Conservation (phyloP, 2,113 vertebrate species). For the Noctilio leporinus region DNA sequence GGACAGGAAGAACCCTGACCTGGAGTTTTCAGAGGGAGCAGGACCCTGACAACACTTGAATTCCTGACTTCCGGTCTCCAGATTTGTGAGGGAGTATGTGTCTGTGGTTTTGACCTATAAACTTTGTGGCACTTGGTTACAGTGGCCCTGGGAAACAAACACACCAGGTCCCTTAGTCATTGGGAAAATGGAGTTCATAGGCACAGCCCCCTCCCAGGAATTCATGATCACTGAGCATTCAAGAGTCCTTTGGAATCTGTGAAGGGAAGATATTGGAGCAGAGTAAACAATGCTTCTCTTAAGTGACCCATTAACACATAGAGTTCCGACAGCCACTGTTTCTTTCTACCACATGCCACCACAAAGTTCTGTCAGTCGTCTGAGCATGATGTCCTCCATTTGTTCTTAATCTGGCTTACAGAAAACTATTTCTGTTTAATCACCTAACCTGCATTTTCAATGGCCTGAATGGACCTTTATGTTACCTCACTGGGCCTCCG, state of each 20-base stretch:
- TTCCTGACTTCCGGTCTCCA: neutral
- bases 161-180: neutral
- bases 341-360: fast-evolving
- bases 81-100: neutral
- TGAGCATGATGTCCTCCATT: fast-evolving
- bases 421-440: neutral
- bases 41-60: neutral
- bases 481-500: neutral
- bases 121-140: neutral
- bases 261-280: neutral
- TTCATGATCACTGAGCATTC: neutral
- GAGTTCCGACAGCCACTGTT: fast-evolving
- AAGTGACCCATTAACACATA: fast-evolving
- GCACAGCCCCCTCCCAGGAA: neutral
- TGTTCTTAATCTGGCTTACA: neutral
- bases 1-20: no score
- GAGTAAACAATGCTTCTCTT: neutral
- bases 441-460: neutral
- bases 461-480: neutral
- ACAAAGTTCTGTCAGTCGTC: fast-evolving
- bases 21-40: neutral
- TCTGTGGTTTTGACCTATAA: neutral
- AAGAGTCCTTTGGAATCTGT: neutral
- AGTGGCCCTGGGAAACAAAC: neutral
- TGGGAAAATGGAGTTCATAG: neutral